These are phyloP conservation scores for Nyctibius bracteatus DNA, from an alignment of 2,113 vertebrate species.

Conservation along the genomic window DNA sequence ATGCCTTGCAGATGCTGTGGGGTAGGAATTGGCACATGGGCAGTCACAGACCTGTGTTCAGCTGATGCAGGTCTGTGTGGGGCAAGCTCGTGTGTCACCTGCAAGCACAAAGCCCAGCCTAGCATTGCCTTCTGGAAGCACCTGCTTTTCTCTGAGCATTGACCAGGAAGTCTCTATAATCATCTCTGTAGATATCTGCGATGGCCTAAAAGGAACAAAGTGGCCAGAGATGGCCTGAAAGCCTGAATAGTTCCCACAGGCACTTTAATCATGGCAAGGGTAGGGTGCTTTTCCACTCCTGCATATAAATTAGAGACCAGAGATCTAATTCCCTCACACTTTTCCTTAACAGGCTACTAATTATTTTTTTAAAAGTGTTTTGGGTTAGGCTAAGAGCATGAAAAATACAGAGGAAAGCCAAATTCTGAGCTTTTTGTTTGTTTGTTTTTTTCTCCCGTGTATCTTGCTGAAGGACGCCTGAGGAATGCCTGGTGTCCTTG, in stretches of 20 bases:
- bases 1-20: fast-evolving
- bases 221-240: background rate
- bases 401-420: background rate
- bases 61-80: background rate
- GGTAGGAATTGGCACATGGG: fast-evolving
- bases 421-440: background rate
- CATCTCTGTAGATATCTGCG: background rate
- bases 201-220: background rate
- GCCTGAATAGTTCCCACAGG: background rate
- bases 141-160: background rate
- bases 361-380: background rate
- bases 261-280: background rate
- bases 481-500: background rate
- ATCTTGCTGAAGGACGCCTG: background rate
- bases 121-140: background rate
- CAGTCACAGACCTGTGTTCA: background rate
- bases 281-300: background rate
- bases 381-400: background rate
- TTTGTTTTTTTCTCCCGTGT: background rate
- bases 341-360: background rate
- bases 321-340: background rate
- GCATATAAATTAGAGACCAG: background rate
- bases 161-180: background rate
- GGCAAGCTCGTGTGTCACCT: fast-evolving
- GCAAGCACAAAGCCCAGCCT: background rate